Evolutionary conservation across 1,140 invertebrate genomes (phyloP).

Genomic region (Calliphora vicina): DNA sequence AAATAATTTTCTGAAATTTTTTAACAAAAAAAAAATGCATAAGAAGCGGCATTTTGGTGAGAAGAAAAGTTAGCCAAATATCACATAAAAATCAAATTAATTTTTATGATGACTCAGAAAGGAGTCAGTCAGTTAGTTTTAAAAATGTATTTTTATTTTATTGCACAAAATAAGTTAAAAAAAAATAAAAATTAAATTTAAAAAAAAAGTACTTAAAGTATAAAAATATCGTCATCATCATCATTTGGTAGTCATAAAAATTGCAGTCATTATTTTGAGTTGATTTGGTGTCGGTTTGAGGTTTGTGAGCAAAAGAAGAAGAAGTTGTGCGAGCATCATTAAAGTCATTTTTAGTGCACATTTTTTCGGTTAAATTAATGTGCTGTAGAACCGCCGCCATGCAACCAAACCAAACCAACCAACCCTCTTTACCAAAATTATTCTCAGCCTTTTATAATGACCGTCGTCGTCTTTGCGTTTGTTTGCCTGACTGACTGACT

Average conservation of each 20-base stretch:
- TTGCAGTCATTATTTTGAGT: constrained; percentile 5
- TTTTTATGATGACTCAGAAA: not conserved
- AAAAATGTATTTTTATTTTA: not conserved
- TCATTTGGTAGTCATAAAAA: constrained; percentile 6
- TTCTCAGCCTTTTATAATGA: too few relatives aligned
- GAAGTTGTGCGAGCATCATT: constrained; percentile 2
- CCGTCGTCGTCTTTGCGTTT: too few relatives aligned
- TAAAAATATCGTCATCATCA: not conserved
- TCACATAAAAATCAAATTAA: not conserved
- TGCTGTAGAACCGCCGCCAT: constrained; percentile 2
- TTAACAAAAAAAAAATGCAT: too few relatives aligned
- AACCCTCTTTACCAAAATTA: not conserved
- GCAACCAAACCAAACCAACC: not conserved
- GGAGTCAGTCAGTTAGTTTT: not conserved
- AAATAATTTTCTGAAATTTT: not conserved
- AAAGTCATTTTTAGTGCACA: constrained; percentile 5
- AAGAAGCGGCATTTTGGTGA: too few relatives aligned
- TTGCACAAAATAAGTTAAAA: not conserved
- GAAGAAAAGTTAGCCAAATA: too few relatives aligned
- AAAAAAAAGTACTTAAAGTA: not conserved
- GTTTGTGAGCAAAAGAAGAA: not conserved
- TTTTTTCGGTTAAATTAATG: constrained; percentile 17
- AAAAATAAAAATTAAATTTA: not conserved
- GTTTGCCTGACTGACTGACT: too few relatives aligned
- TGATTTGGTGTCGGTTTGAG: not conserved